Base-by-base conservation (phyloP, 2,797 vertebrate species). In the Siniperca obscura region DNA sequence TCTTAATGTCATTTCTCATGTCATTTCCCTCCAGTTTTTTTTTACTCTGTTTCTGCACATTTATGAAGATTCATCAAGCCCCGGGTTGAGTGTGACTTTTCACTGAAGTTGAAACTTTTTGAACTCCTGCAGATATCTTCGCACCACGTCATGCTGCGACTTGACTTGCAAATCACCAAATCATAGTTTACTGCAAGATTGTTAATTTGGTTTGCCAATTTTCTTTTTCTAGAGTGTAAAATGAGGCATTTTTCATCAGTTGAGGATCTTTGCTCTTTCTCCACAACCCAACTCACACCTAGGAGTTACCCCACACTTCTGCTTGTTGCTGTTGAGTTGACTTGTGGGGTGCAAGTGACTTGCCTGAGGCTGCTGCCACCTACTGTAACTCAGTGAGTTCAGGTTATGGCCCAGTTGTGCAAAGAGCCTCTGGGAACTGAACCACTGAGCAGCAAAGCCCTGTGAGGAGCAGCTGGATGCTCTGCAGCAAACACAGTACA, bases 311-410 rank as follows among this genome's bases (percentile, higher is more conserved):
- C 7, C 1, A 44, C 53, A 34, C 14, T 57, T 50, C 1, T 73
- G 38, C 50, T 60, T 5, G 27, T 5, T 83, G 50, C 30, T 60
- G 16, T 3, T 46, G 40, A 81, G 69, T 59, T 68, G 74, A 77
- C 38, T 40, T 50, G 7, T 25, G 30, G 25, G 61, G 44, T 57
- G 59, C 36, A 53, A 61, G 56, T 34, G 38, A 74, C 62, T 64
- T 10, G 64, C 77, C 78, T 13, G n/a, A 69, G 74, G 89, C 87
- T 60, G 69, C 85, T 84, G 80, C 69, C 81, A 86, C 53, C 74
- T 64, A 14, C 73, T 81, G 56, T 59, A 79, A 76, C 67, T 71
- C 69, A 55, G 0, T 3, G 60, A 62, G 46, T 19, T 70, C 84
- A 86, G 27, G 66, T 72, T 78, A 4, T 76, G 64, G 48, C 71